Conservation (phyloP, 2,888 invertebrate genomes). For the Phrixothrix hirtus region DNA sequence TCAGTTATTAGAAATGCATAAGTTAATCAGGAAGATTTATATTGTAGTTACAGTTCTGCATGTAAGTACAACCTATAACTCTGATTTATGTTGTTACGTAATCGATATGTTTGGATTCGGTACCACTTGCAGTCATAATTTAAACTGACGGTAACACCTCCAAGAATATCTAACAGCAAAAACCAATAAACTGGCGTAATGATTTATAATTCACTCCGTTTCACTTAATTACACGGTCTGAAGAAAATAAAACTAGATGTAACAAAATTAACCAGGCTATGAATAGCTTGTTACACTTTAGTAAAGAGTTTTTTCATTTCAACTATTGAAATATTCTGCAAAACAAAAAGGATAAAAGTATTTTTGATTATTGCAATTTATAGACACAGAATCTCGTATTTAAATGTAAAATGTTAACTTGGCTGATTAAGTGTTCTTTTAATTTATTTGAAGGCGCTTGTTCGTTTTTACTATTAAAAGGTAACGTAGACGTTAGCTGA, state of each 20-base stretch:
- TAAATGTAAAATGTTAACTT: conserved; percentile 1
- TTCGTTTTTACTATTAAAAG: too few relatives aligned
- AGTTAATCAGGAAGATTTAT: conserved; percentile 12
- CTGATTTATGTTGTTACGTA: conserved; percentile 26
- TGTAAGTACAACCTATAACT: conserved; percentile 28
- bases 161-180: conserved; percentile 32
- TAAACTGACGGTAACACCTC: conserved; percentile 26
- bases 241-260: conserved; percentile 21
- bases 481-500: too few relatives aligned
- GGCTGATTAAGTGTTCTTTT: conserved; percentile 4
- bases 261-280: conserved; percentile 20
- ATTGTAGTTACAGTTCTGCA: conserved; percentile 14
- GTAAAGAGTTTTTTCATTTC: conserved; percentile 12
- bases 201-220: conserved; percentile 31
- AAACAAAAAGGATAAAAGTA: too few relatives aligned
- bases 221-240: conserved; percentile 26
- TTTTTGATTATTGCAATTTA: too few relatives aligned
- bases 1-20: too few relatives aligned
- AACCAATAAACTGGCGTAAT: conserved; percentile 34
- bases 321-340: conserved; percentile 8
- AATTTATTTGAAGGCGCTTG: too few relatives aligned
- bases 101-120: conserved; percentile 30
- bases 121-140: conserved; percentile 35
- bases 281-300: conserved; percentile 20
- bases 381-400: neutral